A percentile compares a stretch with the other conserved stretches of the same genome.
phyloP scores from a whole-genome alignment of 2,113 vertebrate species.

The Paradisaea rubra region DNA sequence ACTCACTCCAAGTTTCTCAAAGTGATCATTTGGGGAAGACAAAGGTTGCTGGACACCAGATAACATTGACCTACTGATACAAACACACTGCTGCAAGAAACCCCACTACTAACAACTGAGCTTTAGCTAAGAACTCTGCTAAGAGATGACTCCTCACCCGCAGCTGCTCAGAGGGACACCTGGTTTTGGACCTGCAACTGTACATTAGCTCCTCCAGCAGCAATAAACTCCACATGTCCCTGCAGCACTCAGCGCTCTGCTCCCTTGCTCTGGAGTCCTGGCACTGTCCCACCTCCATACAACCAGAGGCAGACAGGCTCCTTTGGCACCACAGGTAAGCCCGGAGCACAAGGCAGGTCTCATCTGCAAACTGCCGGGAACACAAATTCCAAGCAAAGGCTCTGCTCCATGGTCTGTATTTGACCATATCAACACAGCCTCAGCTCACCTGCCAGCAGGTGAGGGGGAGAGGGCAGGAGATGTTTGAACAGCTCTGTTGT shows the following conservation, averaged over 20 bases:
- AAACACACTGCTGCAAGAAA: not conserved
- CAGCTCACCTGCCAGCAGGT: not conserved
- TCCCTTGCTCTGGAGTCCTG: not conserved
- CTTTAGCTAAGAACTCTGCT: not conserved
- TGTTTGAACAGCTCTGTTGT: not conserved
- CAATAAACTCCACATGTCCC: not conserved
- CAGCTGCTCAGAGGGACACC: not conserved
- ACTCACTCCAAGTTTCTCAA: not conserved
- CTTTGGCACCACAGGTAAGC: fast-evolving
- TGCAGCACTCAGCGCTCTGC: not conserved
- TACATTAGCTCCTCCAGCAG: not conserved
- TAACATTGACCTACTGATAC: not conserved
- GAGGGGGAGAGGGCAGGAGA: not conserved
- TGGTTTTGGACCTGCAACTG: not conserved
- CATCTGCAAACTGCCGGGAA: not conserved
- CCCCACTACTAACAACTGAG: not conserved
- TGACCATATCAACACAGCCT: fast-evolving
- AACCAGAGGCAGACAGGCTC: not conserved
- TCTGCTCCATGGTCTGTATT: fast-evolving
- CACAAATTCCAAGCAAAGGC: not conserved
- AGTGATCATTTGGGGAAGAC: not conserved
- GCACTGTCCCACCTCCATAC: fast-evolving
- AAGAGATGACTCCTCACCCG: not conserved
- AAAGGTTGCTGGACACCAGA: not conserved
- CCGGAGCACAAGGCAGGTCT: not conserved